A percentile compares a stretch with the other conserved stretches of the same genome.
Evolutionary conservation across 2,797 vertebrate species (phyloP).

Genomic region (Pogoniulus pusillus): DNA sequence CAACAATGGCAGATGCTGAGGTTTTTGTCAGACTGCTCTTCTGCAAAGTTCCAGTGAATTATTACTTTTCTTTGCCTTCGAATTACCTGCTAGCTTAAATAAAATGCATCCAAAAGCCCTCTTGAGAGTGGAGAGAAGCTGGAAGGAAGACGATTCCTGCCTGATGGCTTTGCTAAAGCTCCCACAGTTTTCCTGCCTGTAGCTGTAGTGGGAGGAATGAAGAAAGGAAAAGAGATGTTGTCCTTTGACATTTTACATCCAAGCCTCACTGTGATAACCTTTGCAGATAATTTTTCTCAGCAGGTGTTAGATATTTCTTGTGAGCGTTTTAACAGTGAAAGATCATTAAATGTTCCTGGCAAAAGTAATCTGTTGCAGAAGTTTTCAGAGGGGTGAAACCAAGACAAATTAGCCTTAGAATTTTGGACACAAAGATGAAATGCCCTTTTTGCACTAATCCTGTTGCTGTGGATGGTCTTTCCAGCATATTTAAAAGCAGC

Average conservation of each 20-base stretch:
- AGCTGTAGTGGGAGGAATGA: background rate
- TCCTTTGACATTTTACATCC: conserved; percentile 68
- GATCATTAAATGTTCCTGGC: conserved; percentile 45
- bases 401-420: conserved; percentile 42
- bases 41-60: conserved; percentile 34
- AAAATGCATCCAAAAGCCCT: background rate
- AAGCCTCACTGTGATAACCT: conserved; percentile 57
- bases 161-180: conserved; percentile 1
- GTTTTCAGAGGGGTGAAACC: conserved; percentile 7
- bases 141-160: conserved; percentile 42
- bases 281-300: conserved; percentile 72
- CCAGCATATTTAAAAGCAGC: background rate
- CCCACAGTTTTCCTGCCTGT: background rate
- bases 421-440: conserved; percentile 24
- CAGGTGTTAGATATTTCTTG: conserved; percentile 62
- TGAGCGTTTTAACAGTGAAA: conserved; percentile 65
- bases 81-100: conserved; percentile 65
- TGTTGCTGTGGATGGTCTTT: conserved; percentile 22
- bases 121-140: conserved; percentile 6
- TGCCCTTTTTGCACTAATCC: conserved; percentile 41
- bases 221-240: background rate
- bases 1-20: background rate
- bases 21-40: background rate
- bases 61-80: conserved; percentile 49
- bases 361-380: conserved; percentile 65